phyloP scores from a whole-genome alignment of 2,113 vertebrate genomes.

The Salvator merianae region DNA sequence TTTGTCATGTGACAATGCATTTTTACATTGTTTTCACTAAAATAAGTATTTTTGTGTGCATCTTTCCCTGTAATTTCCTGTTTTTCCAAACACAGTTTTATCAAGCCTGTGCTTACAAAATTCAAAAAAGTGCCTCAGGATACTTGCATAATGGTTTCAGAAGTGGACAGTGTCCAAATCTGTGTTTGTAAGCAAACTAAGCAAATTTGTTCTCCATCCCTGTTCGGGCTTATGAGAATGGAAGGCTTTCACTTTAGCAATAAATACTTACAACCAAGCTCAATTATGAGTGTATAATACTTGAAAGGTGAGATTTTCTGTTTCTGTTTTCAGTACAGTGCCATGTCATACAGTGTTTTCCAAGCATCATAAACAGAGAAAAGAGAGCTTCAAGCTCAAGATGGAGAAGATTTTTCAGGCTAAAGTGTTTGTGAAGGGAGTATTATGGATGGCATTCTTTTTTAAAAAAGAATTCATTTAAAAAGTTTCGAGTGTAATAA shows the following conservation, averaged over 20 bases:
- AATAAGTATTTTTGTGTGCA: too few relatives aligned
- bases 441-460: constrained; percentile 55
- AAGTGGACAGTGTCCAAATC: too few relatives aligned
- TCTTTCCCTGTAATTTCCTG: too few relatives aligned
- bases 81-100: too few relatives aligned
- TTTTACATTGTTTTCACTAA: too few relatives aligned
- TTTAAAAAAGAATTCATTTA: constrained; percentile 39
- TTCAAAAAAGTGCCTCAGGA: too few relatives aligned
- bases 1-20: too few relatives aligned
- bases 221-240: not conserved
- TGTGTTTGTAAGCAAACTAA: too few relatives aligned
- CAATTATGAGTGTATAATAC: not conserved
- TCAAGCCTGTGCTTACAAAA: too few relatives aligned
- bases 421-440: constrained; percentile 21
- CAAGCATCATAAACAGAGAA: constrained; percentile 19
- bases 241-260: not conserved
- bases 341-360: not conserved
- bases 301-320: not conserved
- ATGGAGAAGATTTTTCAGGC: not conserved
- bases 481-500: constrained; percentile 54
- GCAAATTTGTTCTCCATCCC: too few relatives aligned
- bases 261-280: not conserved
- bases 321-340: not conserved
- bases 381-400: not conserved
- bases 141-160: too few relatives aligned